A percentile compares a stretch with the other conserved stretches of the same genome.
These are phyloP conservation scores for Limenitis camilla DNA, from an alignment of 2,888 invertebrate species.

Conservation along the genomic window DNA sequence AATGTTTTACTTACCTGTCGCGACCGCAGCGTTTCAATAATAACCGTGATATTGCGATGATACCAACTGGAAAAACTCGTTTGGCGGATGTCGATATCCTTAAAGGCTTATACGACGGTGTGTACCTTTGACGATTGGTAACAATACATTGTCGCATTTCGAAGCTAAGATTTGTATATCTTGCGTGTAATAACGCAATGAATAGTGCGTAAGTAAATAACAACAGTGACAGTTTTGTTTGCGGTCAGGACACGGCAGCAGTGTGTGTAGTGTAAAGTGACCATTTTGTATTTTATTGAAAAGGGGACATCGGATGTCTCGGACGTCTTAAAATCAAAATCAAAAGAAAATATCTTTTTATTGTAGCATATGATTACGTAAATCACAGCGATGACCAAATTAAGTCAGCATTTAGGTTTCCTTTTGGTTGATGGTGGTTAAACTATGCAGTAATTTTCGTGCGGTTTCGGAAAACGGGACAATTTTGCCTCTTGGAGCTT, in stretches of 20 bases:
- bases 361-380: too few relatives aligned
- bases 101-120: constrained; percentile 50
- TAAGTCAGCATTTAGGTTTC: too few relatives aligned
- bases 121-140: constrained; percentile 26
- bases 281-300: too few relatives aligned
- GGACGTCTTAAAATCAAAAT: too few relatives aligned
- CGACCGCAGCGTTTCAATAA: constrained; percentile 70
- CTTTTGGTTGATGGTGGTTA: too few relatives aligned
- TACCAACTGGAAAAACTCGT: constrained; percentile 74
- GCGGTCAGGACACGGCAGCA: constrained; percentile 31
- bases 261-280: constrained; percentile 48
- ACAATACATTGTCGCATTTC: constrained; percentile 33
- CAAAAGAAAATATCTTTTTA: too few relatives aligned
- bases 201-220: constrained; percentile 23
- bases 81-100: constrained; percentile 72
- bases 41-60: constrained; percentile 75
- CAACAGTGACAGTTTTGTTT: constrained; percentile 30
- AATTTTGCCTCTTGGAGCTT: too few relatives aligned
- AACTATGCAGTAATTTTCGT: too few relatives aligned
- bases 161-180: background rate
- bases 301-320: too few relatives aligned
- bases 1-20: constrained; percentile 71
- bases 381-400: too few relatives aligned
- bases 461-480: too few relatives aligned
- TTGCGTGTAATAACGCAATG: constrained; percentile 32